These are phyloP conservation scores for Caiman crocodilus DNA, from an alignment of 2,797 vertebrate genomes.

Conservation along the genomic window DNA sequence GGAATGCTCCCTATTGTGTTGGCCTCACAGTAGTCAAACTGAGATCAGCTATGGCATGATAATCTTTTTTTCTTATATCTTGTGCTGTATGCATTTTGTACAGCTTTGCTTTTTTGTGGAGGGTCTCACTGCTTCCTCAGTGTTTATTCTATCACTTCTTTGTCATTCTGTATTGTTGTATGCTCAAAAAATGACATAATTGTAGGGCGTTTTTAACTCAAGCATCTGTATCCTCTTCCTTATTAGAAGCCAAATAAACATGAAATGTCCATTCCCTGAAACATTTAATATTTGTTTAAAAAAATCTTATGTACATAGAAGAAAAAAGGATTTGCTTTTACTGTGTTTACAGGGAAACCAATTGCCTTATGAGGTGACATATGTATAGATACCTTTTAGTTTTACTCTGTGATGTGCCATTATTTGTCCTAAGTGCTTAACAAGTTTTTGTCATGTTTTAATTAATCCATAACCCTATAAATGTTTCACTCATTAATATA, in stretches of 20 bases:
- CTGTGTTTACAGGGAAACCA: not conserved
- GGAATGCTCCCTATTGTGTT: constrained; percentile 36
- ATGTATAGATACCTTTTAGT: not conserved
- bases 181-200: not conserved
- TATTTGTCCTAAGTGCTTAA: not conserved
- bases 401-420: not conserved
- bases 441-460: constrained; percentile 28
- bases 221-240: not conserved
- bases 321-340: not conserved
- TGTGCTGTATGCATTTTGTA: not conserved
- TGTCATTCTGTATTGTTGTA: not conserved
- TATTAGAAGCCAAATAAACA: not conserved
- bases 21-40: constrained; percentile 22
- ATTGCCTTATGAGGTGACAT: not conserved
- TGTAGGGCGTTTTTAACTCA: not conserved
- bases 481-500: constrained; percentile 18
- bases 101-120: constrained; percentile 18
- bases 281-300: not conserved
- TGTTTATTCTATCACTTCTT: constrained; percentile 3
- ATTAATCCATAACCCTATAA: not conserved
- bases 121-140: not conserved
- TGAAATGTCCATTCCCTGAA: not conserved
- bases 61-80: constrained; percentile 15
- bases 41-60: constrained; percentile 47
- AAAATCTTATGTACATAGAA: not conserved